Evolutionary conservation across 2,113 vertebrate genomes (phyloP).

Genomic region (Rhynchopsitta pachyrhyncha): DNA sequence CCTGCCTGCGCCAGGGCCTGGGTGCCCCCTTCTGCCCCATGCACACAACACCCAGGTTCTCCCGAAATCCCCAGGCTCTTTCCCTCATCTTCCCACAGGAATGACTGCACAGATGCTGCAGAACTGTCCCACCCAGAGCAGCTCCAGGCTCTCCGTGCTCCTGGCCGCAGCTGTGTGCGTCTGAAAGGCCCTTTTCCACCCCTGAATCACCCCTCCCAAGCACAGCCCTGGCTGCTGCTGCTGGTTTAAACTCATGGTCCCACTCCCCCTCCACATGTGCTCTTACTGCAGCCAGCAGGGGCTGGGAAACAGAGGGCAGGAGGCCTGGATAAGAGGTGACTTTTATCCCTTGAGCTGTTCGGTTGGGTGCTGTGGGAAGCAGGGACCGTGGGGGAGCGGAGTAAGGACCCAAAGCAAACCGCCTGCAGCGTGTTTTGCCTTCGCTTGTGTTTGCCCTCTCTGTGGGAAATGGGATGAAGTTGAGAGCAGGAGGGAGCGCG

Average conservation of each 20-base stretch:
- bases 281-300: not conserved
- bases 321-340: not conserved
- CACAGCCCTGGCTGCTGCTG: not conserved
- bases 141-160: rapidly evolving
- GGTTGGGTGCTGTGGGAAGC: rapidly evolving
- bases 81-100: not conserved
- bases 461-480: rapidly evolving
- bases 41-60: rapidly evolving
- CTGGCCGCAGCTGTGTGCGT: rapidly evolving
- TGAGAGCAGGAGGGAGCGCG: not conserved
- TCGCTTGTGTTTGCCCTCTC: not conserved
- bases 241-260: rapidly evolving
- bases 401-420: not conserved
- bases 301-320: not conserved
- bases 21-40: rapidly evolving
- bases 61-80: rapidly evolving
- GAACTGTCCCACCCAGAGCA: rapidly evolving
- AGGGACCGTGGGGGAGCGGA: not conserved
- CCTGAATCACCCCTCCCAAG: rapidly evolving
- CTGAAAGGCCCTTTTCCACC: not conserved
- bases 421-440: rapidly evolving
- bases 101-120: rapidly evolving
- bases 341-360: not conserved
- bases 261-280: rapidly evolving
- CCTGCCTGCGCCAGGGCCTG: not conserved